Evolutionary conservation across 2,797 vertebrate species (phyloP).

Genomic region (Sus cebifrons): DNA sequence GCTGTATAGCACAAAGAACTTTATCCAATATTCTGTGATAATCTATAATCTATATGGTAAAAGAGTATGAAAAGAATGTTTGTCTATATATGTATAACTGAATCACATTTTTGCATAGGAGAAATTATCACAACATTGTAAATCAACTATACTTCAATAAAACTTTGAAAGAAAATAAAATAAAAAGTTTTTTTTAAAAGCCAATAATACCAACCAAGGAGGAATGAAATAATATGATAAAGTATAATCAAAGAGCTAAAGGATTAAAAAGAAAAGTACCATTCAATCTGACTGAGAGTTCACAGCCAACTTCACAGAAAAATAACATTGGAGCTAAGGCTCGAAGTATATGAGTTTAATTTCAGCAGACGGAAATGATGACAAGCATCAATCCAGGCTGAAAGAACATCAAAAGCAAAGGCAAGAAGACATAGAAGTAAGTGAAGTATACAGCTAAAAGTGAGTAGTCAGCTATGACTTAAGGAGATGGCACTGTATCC

Average conservation of each 20-base stretch:
- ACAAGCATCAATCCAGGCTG: neutral
- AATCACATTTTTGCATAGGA: too few relatives aligned
- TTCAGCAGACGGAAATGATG: conserved; percentile 25
- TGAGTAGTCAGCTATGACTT: neutral
- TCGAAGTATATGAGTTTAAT: conserved; percentile 44
- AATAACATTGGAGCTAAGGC: conserved; percentile 1
- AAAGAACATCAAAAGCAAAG: conserved; percentile 21
- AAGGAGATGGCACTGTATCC: neutral
- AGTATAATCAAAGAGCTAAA: conserved; percentile 37
- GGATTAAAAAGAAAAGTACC: conserved; percentile 54
- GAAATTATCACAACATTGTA: too few relatives aligned
- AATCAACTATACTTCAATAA: too few relatives aligned
- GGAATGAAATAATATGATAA: conserved; percentile 53
- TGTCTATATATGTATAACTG: too few relatives aligned
- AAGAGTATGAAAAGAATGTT: too few relatives aligned
- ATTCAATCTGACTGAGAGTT: neutral
- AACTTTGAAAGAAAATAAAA: too few relatives aligned
- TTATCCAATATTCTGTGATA: too few relatives aligned
- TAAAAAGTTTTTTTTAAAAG: too few relatives aligned
- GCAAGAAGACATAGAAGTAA: neutral
- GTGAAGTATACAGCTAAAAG: neutral
- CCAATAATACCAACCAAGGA: neutral
- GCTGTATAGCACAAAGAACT: too few relatives aligned
- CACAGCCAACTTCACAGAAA: neutral
- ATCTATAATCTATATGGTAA: too few relatives aligned